These are phyloP conservation scores for Scaptomyza graminum DNA, from an alignment of 1,140 invertebrate species.

Conservation along the genomic window DNA sequence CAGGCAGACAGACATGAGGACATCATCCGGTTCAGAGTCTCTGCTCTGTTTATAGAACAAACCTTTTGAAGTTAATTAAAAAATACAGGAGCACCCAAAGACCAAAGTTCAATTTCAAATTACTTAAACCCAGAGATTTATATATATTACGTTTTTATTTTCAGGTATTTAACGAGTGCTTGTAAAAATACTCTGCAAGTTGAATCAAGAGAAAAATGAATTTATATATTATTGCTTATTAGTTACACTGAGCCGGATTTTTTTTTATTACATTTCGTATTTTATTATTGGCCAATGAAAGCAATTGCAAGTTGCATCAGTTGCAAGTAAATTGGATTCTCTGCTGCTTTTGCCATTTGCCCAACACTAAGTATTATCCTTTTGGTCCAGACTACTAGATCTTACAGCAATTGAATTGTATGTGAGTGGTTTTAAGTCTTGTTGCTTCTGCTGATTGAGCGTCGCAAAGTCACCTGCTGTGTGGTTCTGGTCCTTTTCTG, in stretches of 20 bases:
- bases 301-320: conserved; percentile 12
- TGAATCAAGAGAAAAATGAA: conserved; percentile 8
- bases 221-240: conserved; percentile 60
- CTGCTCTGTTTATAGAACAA: conserved; percentile 26
- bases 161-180: conserved; percentile 15
- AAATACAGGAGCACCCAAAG: conserved; percentile 25
- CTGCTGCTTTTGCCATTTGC: conserved; percentile 7
- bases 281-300: conserved; percentile 14
- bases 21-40: conserved; percentile 11
- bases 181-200: conserved; percentile 63
- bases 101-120: conserved; percentile 51
- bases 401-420: neutral
- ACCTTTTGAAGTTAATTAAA: conserved; percentile 78
- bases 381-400: conserved; percentile 4
- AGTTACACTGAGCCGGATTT: conserved; percentile 32
- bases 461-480: conserved; percentile 2
- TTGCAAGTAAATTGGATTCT: conserved; percentile 67
- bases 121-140: conserved; percentile 44
- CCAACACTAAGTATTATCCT: conserved; percentile 8
- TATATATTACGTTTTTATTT: conserved; percentile 28
- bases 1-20: neutral
- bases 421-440: neutral
- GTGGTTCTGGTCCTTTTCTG: neutral
- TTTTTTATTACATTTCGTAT: no score
- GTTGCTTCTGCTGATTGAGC: neutral